Percentiles rank a stretch among this genome's conserved stretches.
These are phyloP conservation scores for Atta cephalotes DNA, from an alignment of 1,140 invertebrate species.

Conservation along the genomic window DNA sequence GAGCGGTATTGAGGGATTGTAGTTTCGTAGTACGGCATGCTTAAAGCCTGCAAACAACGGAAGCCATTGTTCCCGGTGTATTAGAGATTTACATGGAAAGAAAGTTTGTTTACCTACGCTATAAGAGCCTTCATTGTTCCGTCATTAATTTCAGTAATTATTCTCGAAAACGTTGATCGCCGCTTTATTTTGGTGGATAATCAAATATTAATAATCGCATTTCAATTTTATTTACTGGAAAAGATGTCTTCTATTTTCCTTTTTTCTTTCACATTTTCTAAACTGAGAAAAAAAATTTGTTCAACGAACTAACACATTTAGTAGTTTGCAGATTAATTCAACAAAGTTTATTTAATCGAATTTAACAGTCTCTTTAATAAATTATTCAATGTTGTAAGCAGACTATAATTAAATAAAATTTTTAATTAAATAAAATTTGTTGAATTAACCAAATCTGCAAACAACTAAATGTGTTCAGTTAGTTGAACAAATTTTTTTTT, in stretches of 20 bases:
- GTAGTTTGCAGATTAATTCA: no score
- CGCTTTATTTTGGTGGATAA: slow-evolving; percentile 15
- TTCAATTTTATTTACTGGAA: neutral
- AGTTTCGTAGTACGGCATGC: slow-evolving; percentile 40
- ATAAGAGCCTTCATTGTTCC: slow-evolving; percentile 39
- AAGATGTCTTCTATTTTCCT: neutral
- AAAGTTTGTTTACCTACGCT: slow-evolving; percentile 42
- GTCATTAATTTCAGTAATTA: slow-evolving; percentile 52
- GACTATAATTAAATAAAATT: no score
- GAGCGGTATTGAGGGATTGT: slow-evolving; percentile 42
- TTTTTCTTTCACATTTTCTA: neutral
- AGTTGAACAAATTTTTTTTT: no score
- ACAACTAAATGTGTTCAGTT: no score
- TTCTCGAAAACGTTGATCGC: slow-evolving; percentile 47
- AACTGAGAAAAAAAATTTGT: no score
- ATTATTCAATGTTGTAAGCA: no score
- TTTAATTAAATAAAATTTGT: no score
- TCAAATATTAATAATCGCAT: slow-evolving; percentile 12
- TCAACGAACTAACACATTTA: no score
- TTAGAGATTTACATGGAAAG: slow-evolving; percentile 54
- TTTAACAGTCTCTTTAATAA: no score
- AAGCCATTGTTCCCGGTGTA: slow-evolving; percentile 44
- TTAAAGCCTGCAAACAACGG: slow-evolving; percentile 53
- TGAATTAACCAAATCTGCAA: no score
- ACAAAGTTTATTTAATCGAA: no score